Percentiles rank a stretch among this genome's conserved stretches.
Conservation (phyloP, 2,113 vertebrate genomes). For the Phoxinus phoxinus region DNA sequence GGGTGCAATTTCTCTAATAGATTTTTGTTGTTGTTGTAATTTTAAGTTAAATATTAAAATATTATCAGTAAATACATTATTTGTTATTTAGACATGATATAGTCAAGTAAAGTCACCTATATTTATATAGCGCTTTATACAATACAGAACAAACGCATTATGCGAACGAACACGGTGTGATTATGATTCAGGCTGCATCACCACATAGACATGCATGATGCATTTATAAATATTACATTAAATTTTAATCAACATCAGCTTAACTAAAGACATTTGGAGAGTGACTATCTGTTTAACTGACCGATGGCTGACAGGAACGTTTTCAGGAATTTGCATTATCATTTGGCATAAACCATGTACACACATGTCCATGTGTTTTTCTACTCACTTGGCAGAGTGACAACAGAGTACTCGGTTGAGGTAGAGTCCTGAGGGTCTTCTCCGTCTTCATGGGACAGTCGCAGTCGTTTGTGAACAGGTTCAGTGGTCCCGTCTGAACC, state of each 20-base stretch:
- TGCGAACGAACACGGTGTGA: too few species aligned
- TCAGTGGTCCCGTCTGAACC: conserved; percentile 84
- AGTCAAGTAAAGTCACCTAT: too few species aligned
- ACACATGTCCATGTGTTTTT: conserved; percentile 7
- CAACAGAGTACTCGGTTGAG: conserved; percentile 86
- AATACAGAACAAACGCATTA: too few species aligned
- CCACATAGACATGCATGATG: too few species aligned
- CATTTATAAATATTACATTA: too few species aligned
- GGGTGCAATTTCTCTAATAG: not conserved
- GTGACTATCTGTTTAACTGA: not conserved
- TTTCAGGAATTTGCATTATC: not conserved
- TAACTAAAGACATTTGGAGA: too few species aligned
- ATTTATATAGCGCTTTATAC: too few species aligned
- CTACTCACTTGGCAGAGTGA: conserved; percentile 89
- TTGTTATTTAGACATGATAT: not conserved
- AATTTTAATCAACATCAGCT: too few species aligned
- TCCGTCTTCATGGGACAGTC: conserved; percentile 84
- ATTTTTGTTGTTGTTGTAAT: not conserved
- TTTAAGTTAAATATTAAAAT: not conserved
- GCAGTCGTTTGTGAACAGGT: conserved; percentile 88
- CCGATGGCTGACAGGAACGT: not conserved
- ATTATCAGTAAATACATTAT: not conserved
- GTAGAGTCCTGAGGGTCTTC: conserved; percentile 76
- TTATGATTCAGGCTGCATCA: too few species aligned
- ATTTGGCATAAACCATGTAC: not conserved